Conservation (phyloP, 1,140 invertebrate species). For the Antheraea mylitta region DNA sequence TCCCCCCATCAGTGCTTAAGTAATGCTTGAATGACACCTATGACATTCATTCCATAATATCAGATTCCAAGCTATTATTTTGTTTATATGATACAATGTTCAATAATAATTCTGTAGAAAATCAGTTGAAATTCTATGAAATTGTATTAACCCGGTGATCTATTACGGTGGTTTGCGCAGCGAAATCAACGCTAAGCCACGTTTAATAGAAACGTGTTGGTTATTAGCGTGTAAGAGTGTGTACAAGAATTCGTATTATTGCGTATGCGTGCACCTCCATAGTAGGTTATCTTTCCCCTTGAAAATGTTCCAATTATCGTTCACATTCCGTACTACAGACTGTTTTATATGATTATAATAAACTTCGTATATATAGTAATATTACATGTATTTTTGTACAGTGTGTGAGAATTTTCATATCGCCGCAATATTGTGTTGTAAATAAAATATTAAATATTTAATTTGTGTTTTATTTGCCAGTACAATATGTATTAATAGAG, state of each 20-base stretch:
- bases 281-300: not conserved
- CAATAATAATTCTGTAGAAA: not conserved
- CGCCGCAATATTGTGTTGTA: constrained; percentile 67
- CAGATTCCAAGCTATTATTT: no score
- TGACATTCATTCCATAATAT: no score
- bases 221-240: not conserved
- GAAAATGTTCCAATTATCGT: constrained; percentile 21
- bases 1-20: no score
- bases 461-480: not conserved
- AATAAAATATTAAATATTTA: constrained; percentile 50
- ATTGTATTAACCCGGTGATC: no score
- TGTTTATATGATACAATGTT: no score
- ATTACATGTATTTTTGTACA: constrained; percentile 55
- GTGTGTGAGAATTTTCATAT: constrained; percentile 42
- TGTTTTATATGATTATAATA: constrained; percentile 30
- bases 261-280: not conserved
- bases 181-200: not conserved
- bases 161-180: not conserved
- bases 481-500: no score
- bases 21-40: no score
- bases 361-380: constrained; percentile 5
- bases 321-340: constrained; percentile 60
- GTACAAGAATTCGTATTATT: not conserved
- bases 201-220: not conserved
- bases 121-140: no score